Evolutionary conservation across 2,797 vertebrate genomes (phyloP).

Genomic region (Phoebastria nigripes): DNA sequence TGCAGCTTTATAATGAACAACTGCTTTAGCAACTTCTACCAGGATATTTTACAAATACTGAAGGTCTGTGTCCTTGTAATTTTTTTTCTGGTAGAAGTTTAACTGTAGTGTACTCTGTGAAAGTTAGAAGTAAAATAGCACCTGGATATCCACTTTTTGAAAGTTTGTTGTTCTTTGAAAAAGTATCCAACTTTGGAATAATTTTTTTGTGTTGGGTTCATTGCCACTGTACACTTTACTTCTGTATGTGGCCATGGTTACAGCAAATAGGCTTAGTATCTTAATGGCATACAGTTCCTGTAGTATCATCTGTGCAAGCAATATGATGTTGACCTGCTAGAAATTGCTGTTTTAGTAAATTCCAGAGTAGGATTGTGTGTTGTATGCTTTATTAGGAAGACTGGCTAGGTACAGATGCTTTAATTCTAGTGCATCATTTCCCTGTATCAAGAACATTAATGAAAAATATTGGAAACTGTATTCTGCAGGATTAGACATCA

Average conservation of each 20-base stretch:
- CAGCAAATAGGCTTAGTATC: not conserved
- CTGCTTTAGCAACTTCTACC: not conserved
- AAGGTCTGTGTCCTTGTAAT: not conserved
- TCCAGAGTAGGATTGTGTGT: not conserved
- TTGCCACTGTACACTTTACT: not conserved
- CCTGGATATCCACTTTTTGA: not conserved
- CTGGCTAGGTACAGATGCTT: not conserved
- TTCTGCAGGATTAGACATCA: not conserved
- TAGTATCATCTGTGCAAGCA: not conserved
- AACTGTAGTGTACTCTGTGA: not conserved
- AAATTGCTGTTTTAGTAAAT: not conserved
- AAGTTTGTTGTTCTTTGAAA: not conserved
- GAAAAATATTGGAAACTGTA: not conserved
- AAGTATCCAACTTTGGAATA: not conserved
- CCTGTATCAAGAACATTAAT: not conserved
- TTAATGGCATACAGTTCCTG: not conserved
- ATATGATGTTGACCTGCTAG: not conserved
- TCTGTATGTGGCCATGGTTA: not conserved
- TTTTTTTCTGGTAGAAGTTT: not conserved
- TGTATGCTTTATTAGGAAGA: not conserved
- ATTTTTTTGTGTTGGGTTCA: not conserved
- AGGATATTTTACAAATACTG: not conserved
- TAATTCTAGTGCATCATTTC: not conserved
- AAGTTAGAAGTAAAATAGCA: not conserved
- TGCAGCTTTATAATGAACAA: not conserved